Evolutionary conservation across 2,888 invertebrate genomes (phyloP).

Genomic region (Notocelia uddmanniana): DNA sequence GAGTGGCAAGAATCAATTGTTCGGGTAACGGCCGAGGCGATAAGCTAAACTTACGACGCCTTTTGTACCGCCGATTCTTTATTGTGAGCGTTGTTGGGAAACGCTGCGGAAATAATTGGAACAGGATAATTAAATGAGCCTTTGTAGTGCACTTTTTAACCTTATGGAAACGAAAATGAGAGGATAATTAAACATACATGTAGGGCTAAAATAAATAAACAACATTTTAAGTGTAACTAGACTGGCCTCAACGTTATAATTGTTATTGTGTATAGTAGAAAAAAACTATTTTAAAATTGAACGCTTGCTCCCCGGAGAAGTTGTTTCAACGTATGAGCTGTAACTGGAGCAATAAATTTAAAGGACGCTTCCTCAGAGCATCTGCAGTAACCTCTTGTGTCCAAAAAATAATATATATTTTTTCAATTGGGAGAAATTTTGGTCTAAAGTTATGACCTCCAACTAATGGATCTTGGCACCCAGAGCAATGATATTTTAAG

Average conservation of each 20-base stretch:
- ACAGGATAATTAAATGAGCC: conserved; percentile 35
- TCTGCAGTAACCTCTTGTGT: no score
- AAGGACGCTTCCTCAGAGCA: no score
- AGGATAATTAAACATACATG: not conserved
- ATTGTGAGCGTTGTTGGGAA: conserved; percentile 62
- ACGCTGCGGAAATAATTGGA: conserved; percentile 26
- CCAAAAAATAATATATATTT: no score
- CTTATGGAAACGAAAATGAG: not conserved
- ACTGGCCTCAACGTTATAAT: not conserved
- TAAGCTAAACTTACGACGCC: conserved; percentile 79
- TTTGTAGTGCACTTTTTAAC: conserved; percentile 10
- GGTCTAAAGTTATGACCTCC: no score
- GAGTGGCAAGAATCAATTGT: conserved; percentile 78
- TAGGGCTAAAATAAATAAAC: not conserved
- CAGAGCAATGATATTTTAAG: no score
- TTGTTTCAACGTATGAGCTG: no score
- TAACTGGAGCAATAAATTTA: no score
- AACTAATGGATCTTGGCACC: no score
- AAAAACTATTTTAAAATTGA: no score
- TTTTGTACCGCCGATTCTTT: conserved; percentile 75
- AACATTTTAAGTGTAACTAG: not conserved
- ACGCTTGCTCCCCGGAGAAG: no score
- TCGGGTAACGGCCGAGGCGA: conserved; percentile 77
- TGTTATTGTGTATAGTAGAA: not conserved
- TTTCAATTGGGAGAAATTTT: no score